These are phyloP conservation scores for Pseudococcus viburni DNA, from an alignment of 2,888 invertebrate species.

Conservation along the genomic window DNA sequence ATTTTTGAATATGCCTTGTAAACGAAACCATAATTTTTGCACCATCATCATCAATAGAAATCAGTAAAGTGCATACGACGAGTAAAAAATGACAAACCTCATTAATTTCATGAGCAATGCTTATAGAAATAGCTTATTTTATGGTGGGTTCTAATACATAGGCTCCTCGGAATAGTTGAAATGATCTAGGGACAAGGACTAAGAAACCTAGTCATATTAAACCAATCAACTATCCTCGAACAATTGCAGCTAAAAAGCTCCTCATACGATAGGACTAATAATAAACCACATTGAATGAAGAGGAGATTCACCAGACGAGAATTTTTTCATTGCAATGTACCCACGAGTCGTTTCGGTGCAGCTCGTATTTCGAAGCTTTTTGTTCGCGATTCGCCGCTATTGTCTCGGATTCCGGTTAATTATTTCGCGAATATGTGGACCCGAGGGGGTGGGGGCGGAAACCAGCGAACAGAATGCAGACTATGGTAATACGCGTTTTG, in stretches of 20 bases:
- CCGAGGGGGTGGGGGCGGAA: neutral
- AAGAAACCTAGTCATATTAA: constrained; percentile 26
- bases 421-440: neutral
- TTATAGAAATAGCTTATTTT: neutral
- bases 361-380: constrained; percentile 26
- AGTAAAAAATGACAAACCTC: too few species aligned
- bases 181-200: neutral
- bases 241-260: constrained; percentile 47
- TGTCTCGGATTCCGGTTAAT: constrained; percentile 43
- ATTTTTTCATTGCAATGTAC: neutral
- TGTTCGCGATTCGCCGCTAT: constrained; percentile 15
- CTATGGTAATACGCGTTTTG: neutral
- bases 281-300: neutral
- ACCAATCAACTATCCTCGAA: constrained; percentile 21
- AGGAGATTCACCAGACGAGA: neutral
- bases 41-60: too few species aligned
- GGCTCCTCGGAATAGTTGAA: too few species aligned
- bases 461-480: neutral
- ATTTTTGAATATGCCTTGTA: too few species aligned
- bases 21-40: too few species aligned
- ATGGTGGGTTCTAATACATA: neutral
- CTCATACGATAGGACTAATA: constrained; percentile 59
- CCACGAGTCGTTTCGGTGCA: neutral
- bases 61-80: too few species aligned
- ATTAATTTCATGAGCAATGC: too few species aligned